These are phyloP conservation scores for Sarcophaga rosellei DNA, from an alignment of 2,888 invertebrate genomes.

Conservation along the genomic window DNA sequence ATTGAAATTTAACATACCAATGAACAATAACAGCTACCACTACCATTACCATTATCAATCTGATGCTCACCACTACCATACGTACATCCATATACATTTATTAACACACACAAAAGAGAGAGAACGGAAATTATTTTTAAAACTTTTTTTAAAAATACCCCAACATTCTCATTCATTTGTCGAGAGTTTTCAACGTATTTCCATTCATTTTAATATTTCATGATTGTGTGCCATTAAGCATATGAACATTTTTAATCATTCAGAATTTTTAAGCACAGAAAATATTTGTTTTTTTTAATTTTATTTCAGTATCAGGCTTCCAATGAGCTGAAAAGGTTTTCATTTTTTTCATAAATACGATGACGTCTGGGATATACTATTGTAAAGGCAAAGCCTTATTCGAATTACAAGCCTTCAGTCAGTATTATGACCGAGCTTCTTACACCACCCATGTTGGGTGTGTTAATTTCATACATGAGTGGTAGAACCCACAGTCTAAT, in stretches of 20 bases:
- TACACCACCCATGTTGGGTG: too few species aligned
- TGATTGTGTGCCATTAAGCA: constrained; percentile 25
- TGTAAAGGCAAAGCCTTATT: too few species aligned
- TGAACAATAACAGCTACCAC: constrained; percentile 33
- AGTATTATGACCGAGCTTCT: too few species aligned
- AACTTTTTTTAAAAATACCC: neutral
- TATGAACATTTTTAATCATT: neutral
- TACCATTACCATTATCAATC: neutral
- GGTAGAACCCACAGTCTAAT: too few species aligned
- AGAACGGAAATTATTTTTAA: constrained; percentile 40
- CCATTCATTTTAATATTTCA: constrained; percentile 33
- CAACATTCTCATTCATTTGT: neutral
- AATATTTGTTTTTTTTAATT: neutral
- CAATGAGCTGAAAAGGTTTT: neutral
- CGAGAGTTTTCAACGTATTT: neutral
- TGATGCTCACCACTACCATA: neutral
- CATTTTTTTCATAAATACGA: too few species aligned
- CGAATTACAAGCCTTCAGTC: too few species aligned
- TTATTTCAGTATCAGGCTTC: neutral
- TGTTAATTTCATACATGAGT: too few species aligned
- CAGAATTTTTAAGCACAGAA: neutral
- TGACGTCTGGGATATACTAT: too few species aligned
- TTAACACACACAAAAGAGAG: neutral
- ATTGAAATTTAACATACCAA: constrained; percentile 48
- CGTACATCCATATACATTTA: constrained; percentile 14